Evolutionary conservation across 2,888 invertebrate genomes (phyloP), one percentile per base, ranked within the genome.

Genomic region (Autographa gamma): DNA sequence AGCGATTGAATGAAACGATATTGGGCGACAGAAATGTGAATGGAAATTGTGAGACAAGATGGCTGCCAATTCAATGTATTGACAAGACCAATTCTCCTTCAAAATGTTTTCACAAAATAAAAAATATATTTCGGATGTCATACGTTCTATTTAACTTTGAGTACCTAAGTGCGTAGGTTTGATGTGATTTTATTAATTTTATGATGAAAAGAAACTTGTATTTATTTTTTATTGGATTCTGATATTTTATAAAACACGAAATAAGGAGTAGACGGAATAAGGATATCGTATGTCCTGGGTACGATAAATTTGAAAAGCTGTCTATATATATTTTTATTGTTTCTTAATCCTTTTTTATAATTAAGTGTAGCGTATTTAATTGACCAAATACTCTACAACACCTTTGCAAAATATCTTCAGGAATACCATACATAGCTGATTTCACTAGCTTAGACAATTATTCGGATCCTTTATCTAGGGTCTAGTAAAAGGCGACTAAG

Each of bases 1-100:
- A 73, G 60, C 73, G 61, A 71, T 82, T 79, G 81, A 81, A 81
- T 69, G 70, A 52, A 83, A 81, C 76, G 79, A 78, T 81, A 81
- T 81, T 81, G 84, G 74, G 66, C 67, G 61, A 74, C 65, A 74
- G 74, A 81, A 70, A 74, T 73, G 78, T 71, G 74, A 76, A 83
- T 78, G 41, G 73, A 71, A 73, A 78, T 78, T 69, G 76, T 81
- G 58, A 70, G 41, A 31, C 67, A 76, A 81, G 66, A 78, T 81
- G 76, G 80, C 69, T 14, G 32, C 62, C 34, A 19, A 66, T 63
- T 9, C 64, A 71, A 48, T 48, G 48, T 48, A 68, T 73, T 75
- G 69, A 70, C 66, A 60, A 60, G 60, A 72, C 69, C 59, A 71
- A 74, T 54, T 43, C 38, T 38, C 69, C 63, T 63, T 76, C 59